Base-by-base conservation (phyloP, 1,140 invertebrate species). In the Eciton burchellii region DNA sequence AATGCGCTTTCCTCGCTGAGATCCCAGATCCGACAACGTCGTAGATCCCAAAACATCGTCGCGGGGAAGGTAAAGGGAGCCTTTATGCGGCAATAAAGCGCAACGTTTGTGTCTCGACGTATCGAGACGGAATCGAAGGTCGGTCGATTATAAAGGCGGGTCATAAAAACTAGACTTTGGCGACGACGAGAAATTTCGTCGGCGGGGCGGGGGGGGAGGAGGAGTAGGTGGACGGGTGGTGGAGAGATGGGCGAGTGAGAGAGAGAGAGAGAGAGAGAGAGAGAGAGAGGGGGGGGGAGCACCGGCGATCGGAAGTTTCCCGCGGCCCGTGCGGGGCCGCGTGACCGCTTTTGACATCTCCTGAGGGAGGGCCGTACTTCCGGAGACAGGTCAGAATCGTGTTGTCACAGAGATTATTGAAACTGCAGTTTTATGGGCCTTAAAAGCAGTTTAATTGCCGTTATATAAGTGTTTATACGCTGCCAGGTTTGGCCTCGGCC, bases 381-480 rank as follows among this genome's bases (percentile, higher is more conserved):
- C 77, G 72, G 52, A 66, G 91, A 84, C 93, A 92, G 92, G 93
- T 93, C 91, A 92, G 91, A 91, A 92, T 91, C 90, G 91, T 92
- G 92, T 94, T 93, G 93, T 94, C 93, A 93, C 93, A 91, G 92
- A 94, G 93, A 94, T 94, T 94, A 94, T 94, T 94, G 93, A 93
- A 94, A 94, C 93, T 94, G 93, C 93, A 94, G 91, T 94, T 94
- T 94, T 94, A 94, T 94, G 93, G 93, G 91, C 90, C 91, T 94
- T 94, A 94, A 94, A 94, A 93, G 92, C 93, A 93, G 93, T 94
- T 94, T 94, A 94, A 94, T 94, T 94, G 93, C 93, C 93, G 92
- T 93, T 94, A 93, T 94, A 94, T 94, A 94, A 94, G 93, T 94
- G 93, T 94, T 94, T 94, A 94, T 94, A 93, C 91, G 92, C 90